phyloP scores from a whole-genome alignment of 2,797 vertebrate species.

The Characodon lateralis region DNA sequence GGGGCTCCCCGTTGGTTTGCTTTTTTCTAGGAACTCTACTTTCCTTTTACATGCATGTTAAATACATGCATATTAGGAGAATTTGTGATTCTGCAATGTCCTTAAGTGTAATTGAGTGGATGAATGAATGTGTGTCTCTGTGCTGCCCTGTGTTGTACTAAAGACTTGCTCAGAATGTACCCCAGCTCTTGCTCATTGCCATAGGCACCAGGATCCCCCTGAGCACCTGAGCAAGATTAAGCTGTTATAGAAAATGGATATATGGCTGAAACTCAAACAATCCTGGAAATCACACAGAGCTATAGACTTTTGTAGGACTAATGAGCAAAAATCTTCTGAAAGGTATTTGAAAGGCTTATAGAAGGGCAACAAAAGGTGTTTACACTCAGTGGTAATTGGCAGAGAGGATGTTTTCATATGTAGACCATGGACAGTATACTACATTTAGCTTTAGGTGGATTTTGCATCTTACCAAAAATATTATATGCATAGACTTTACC shows the following conservation, averaged over 20 bases:
- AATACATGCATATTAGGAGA: slow-evolving; percentile 1
- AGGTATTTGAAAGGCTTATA: slow-evolving; percentile 1
- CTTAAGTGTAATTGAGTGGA: background rate
- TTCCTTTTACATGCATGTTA: background rate
- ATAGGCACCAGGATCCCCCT: slow-evolving; percentile 1
- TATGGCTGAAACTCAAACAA: background rate
- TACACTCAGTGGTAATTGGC: slow-evolving; percentile 8
- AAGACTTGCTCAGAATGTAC: background rate
- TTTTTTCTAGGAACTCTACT: background rate
- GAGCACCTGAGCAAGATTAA: slow-evolving; percentile 3
- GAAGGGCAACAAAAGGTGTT: slow-evolving; percentile 12
- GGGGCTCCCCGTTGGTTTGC: background rate
- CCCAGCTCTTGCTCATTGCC: background rate
- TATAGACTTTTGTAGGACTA: background rate
- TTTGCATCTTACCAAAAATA: background rate
- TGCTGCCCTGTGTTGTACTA: background rate
- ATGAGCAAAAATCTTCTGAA: background rate
- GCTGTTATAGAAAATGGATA: background rate
- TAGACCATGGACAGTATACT: background rate
- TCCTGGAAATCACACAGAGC: background rate
- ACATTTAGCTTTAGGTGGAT: background rate
- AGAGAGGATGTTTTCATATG: slow-evolving; percentile 1
- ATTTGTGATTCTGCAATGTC: background rate
- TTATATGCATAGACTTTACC: background rate
- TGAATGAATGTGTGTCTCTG: background rate